Evolutionary conservation across 2,888 invertebrate genomes (phyloP).

Genomic region (Coronaproctus castanopsis): DNA sequence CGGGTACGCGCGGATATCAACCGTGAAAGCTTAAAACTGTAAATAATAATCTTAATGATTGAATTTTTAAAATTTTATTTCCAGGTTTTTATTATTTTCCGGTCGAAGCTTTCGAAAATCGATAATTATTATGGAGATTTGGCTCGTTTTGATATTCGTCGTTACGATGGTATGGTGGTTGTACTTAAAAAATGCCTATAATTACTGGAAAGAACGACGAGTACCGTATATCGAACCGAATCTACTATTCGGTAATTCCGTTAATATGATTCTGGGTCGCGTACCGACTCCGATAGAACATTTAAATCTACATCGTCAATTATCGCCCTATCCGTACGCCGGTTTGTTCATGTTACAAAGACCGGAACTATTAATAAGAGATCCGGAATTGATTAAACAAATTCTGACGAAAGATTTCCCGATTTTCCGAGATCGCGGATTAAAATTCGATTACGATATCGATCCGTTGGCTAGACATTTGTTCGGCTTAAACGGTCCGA

Average conservation of each 20-base stretch:
- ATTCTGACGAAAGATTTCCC: constrained; percentile 30
- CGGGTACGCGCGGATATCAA: too few species aligned
- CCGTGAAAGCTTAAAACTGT: too few species aligned
- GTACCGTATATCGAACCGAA: neutral
- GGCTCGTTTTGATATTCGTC: too few species aligned
- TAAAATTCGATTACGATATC: constrained; percentile 19
- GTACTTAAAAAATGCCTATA: neutral
- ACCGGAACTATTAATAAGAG: constrained; percentile 28
- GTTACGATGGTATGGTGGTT: too few species aligned
- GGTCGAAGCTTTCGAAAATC: too few species aligned
- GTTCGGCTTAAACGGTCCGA: constrained; percentile 28
- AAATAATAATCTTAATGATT: too few species aligned
- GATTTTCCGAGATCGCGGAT: constrained; percentile 28
- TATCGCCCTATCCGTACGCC: constrained; percentile 20
- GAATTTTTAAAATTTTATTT: too few species aligned
- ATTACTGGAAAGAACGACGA: neutral
- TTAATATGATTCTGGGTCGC: neutral
- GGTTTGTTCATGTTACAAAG: constrained; percentile 31
- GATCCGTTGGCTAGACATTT: constrained; percentile 25
- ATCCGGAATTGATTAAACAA: constrained; percentile 29
- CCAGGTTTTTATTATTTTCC: too few species aligned
- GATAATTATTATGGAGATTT: too few species aligned
- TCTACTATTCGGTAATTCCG: constrained; percentile 9
- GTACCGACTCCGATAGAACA: constrained; percentile 1
- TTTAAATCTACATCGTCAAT: neutral